Evolutionary conservation across 2,797 vertebrate genomes (phyloP).

Genomic region (Parauchenoglanis ngamensis): DNA sequence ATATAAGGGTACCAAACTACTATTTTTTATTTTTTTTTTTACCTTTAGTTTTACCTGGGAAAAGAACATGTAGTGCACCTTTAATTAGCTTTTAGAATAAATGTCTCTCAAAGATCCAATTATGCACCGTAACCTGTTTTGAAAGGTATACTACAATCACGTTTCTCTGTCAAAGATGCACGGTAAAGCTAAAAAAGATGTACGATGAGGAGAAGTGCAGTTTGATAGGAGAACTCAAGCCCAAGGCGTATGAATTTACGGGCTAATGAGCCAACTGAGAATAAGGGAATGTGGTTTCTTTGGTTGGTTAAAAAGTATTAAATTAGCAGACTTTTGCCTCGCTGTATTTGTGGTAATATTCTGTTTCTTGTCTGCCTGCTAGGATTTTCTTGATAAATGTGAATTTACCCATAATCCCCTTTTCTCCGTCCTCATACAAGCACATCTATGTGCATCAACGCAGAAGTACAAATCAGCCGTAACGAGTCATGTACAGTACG

Average conservation of each 20-base stretch:
- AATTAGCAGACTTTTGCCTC: neutral
- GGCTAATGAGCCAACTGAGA: neutral
- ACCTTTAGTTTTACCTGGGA: neutral
- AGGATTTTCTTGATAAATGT: neutral
- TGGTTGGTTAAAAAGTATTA: neutral
- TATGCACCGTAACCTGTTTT: neutral
- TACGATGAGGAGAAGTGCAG: neutral
- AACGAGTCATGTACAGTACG: neutral
- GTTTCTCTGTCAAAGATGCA: neutral
- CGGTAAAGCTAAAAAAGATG: neutral
- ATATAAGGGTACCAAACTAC: neutral
- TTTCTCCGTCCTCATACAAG: neutral
- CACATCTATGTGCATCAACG: neutral
- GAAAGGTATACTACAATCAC: neutral
- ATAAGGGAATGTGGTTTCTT: neutral
- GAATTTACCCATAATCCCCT: neutral
- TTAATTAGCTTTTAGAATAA: neutral
- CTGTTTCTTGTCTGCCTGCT: neutral
- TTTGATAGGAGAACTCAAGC: neutral
- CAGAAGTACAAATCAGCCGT: neutral
- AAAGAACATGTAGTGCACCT: neutral
- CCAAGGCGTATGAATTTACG: neutral
- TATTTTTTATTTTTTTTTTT: neutral
- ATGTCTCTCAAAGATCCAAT: no score
- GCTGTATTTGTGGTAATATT: neutral